Evolutionary conservation across 1,140 invertebrate species (phyloP).

Genomic region (Drosophila eugracilis): DNA sequence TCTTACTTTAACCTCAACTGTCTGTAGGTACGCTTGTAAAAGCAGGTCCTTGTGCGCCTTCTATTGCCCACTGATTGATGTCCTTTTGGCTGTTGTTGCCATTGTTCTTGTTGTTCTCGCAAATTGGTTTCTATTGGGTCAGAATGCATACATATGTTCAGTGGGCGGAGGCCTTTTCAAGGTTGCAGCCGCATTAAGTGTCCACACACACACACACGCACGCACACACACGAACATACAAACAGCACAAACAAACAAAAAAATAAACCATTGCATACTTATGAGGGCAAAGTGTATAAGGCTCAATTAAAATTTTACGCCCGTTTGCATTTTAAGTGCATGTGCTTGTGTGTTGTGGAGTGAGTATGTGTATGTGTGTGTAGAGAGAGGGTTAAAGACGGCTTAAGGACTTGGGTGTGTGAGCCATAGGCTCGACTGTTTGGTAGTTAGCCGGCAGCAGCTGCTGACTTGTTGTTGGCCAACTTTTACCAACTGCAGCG

Average conservation of each 20-base stretch:
- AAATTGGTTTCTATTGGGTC: slow-evolving; percentile 51
- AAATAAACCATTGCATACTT: slow-evolving; percentile 69
- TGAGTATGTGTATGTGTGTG: not conserved
- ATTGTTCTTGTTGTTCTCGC: slow-evolving; percentile 49
- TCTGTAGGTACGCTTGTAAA: not conserved
- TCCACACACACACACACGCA: slow-evolving; percentile 8
- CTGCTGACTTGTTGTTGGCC: slow-evolving; percentile 32
- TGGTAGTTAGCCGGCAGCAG: slow-evolving; percentile 41
- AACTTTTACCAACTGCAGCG: slow-evolving; percentile 38
- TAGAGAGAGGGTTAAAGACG: not conserved
- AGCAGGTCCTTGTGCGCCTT: slow-evolving; percentile 38
- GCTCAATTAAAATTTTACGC: slow-evolving; percentile 84
- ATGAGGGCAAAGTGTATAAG: slow-evolving; percentile 65
- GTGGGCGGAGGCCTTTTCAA: slow-evolving; percentile 51
- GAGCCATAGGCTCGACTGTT: slow-evolving; percentile 28
- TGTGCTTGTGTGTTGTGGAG: slow-evolving; percentile 14
- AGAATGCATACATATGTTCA: slow-evolving; percentile 8
- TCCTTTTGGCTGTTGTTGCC: slow-evolving; percentile 58
- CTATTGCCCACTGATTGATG: slow-evolving; percentile 63
- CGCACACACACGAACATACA: not conserved
- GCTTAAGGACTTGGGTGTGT: slow-evolving; percentile 21
- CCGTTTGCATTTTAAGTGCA: slow-evolving; percentile 71
- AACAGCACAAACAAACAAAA: slow-evolving; percentile 36
- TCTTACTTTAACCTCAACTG: not conserved
- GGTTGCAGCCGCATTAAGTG: slow-evolving; percentile 56